Evolutionary conservation across 2,113 vertebrate species (phyloP).

Genomic region (Machaerirhynchus nigripectus): DNA sequence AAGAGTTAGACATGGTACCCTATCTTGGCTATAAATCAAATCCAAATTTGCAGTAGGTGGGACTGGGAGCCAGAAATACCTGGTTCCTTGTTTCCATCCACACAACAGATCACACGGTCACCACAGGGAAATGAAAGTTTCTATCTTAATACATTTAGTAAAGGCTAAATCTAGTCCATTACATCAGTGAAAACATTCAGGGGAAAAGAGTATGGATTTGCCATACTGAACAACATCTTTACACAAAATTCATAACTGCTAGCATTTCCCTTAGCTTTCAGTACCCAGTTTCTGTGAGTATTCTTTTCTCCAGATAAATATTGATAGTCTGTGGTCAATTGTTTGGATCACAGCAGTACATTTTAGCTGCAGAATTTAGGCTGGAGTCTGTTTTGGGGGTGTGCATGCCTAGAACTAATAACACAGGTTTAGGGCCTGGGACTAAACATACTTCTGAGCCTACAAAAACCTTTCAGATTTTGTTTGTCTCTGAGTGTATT

Average conservation of each 20-base stretch:
- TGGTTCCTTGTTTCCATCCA: background rate
- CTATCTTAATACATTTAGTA: background rate
- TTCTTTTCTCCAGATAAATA: background rate
- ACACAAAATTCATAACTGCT: background rate
- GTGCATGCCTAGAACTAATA: background rate
- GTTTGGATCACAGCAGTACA: background rate
- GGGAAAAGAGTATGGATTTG: background rate
- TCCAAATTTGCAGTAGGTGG: background rate
- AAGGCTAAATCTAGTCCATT: background rate
- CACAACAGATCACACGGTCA: background rate
- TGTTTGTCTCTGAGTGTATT: background rate
- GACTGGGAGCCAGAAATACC: background rate
- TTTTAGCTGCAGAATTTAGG: background rate
- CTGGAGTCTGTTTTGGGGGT: background rate
- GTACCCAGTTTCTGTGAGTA: background rate
- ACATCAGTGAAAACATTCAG: background rate
- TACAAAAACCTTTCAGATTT: background rate
- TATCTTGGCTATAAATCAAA: background rate
- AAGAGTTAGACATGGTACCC: background rate
- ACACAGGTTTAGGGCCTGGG: background rate
- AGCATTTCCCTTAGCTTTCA: background rate
- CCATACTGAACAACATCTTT: background rate
- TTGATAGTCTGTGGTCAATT: background rate
- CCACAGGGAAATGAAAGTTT: background rate
- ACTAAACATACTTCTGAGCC: background rate